Evolutionary conservation across 2,888 invertebrate genomes (phyloP).

Genomic region (Micoletzkya japonica): DNA sequence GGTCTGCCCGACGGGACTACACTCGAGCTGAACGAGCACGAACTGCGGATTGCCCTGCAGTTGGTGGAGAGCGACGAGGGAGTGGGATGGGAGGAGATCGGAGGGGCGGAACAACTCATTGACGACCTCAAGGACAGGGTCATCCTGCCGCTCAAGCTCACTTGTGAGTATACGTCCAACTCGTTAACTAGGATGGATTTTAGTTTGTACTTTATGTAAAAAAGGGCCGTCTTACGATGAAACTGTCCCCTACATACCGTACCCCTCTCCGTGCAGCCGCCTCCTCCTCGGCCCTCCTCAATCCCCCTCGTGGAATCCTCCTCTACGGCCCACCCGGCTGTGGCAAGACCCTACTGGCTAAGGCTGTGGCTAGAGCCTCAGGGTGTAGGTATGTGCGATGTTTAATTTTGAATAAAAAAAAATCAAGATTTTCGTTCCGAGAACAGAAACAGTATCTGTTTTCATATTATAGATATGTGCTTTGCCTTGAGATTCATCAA

Average conservation of each 20-base stretch:
- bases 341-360: constrained; percentile 62
- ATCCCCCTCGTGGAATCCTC: constrained; percentile 48
- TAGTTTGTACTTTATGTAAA: background rate
- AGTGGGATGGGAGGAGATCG: constrained; percentile 49
- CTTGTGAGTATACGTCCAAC: constrained; percentile 13
- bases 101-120: constrained; percentile 53
- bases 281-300: background rate
- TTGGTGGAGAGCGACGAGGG: constrained; percentile 45
- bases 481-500: constrained; percentile 56
- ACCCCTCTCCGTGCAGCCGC: background rate
- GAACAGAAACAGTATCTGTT: background rate
- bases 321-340: constrained; percentile 63
- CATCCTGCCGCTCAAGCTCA: constrained; percentile 51
- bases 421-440: background rate
- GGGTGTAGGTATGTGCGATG: constrained; percentile 43
- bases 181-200: background rate
- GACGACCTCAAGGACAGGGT: constrained; percentile 54
- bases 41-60: constrained; percentile 54
- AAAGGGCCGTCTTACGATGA: background rate
- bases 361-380: constrained; percentile 58
- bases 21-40: constrained; percentile 55
- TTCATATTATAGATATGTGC: too few species aligned
- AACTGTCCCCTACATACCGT: background rate
- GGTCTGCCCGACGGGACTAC: constrained; percentile 39
- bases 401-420: background rate